Percentiles rank a stretch among this genome's conserved stretches.
phyloP scores from a whole-genome alignment of 64 coral and sea anemone species.

The Cladopsammia gracilis region DNA sequence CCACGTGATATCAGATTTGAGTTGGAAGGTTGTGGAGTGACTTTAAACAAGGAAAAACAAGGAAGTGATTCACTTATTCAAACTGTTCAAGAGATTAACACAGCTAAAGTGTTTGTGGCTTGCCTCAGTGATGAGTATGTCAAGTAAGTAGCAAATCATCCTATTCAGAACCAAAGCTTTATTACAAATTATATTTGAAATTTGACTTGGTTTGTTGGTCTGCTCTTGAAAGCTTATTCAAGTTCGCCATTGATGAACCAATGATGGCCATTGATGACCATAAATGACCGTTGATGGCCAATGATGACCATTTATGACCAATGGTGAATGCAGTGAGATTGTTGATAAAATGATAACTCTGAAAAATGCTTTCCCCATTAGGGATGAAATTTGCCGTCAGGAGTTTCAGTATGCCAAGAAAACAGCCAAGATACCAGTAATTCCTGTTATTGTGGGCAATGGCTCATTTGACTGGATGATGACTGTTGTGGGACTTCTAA shows the following conservation, averaged over 20 bases:
- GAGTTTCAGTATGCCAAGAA: slow-evolving; percentile 98
- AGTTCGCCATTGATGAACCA: too few relatives aligned
- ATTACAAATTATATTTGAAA: too few relatives aligned
- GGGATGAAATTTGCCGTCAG: slow-evolving; percentile 92
- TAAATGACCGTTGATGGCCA: too few relatives aligned
- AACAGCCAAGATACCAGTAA: slow-evolving; percentile 84
- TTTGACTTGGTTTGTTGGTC: too few relatives aligned
- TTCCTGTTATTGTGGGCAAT: slow-evolving; percentile 88
- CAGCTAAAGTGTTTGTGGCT: slow-evolving; percentile 90
- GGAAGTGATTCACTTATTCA: slow-evolving; percentile 54
- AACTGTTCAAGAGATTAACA: slow-evolving; percentile 81
- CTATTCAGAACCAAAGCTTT: too few relatives aligned
- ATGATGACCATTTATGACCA: too few relatives aligned
- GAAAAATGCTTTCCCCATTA: not conserved
- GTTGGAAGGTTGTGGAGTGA: slow-evolving; percentile 50
- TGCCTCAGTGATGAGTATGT: slow-evolving; percentile 96
- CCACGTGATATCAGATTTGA: slow-evolving; percentile 76
- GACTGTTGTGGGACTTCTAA: slow-evolving; percentile 93
- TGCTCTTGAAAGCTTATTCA: too few relatives aligned
- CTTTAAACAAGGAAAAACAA: slow-evolving; percentile 50
- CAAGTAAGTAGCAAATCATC: slow-evolving; percentile 16
- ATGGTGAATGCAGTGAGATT: too few relatives aligned
- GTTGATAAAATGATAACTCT: too few relatives aligned
- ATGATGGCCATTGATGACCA: too few relatives aligned
- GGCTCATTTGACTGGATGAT: slow-evolving; percentile 93